These are phyloP conservation scores for Pristionchus japonicus DNA, from an alignment of 2,888 invertebrate species.

Conservation along the genomic window DNA sequence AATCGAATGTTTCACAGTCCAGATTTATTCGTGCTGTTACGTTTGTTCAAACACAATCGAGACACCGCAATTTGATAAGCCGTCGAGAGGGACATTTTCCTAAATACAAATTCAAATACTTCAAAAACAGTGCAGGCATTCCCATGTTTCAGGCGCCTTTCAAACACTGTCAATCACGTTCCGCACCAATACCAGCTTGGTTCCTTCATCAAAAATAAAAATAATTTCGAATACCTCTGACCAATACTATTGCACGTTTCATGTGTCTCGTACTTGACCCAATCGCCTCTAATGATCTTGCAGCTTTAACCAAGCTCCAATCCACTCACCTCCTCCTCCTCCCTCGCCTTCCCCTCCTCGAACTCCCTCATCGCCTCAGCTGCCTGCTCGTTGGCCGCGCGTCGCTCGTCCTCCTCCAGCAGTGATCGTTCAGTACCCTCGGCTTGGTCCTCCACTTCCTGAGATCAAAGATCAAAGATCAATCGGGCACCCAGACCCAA, in stretches of 20 bases:
- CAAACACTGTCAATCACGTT: too few relatives aligned
- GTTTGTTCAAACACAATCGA: background rate
- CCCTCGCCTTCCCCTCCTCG: conserved; percentile 26
- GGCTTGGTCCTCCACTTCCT: conserved; percentile 54
- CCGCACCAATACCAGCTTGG: too few relatives aligned
- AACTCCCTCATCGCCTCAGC: conserved; percentile 32
- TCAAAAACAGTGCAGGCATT: too few relatives aligned
- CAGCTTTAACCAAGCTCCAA: background rate
- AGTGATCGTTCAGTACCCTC: conserved; percentile 42
- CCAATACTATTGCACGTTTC: too few relatives aligned
- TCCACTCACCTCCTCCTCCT: conserved; percentile 33
- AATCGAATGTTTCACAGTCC: too few relatives aligned
- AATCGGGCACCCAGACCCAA: too few relatives aligned
- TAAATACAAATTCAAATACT: too few relatives aligned
- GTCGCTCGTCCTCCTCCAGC: conserved; percentile 30
- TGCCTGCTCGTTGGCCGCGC: background rate
- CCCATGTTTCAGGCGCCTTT: too few relatives aligned
- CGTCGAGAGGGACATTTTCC: background rate
- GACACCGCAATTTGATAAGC: background rate
- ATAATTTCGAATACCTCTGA: too few relatives aligned
- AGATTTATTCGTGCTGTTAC: background rate
- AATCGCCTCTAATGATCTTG: background rate
- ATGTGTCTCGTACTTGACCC: too few relatives aligned
- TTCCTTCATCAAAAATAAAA: too few relatives aligned
- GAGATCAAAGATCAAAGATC: background rate